Evolutionary conservation across 2,888 invertebrate genomes (phyloP), one percentile per base, ranked within the genome.

Genomic region (Podabrus alpinus): DNA sequence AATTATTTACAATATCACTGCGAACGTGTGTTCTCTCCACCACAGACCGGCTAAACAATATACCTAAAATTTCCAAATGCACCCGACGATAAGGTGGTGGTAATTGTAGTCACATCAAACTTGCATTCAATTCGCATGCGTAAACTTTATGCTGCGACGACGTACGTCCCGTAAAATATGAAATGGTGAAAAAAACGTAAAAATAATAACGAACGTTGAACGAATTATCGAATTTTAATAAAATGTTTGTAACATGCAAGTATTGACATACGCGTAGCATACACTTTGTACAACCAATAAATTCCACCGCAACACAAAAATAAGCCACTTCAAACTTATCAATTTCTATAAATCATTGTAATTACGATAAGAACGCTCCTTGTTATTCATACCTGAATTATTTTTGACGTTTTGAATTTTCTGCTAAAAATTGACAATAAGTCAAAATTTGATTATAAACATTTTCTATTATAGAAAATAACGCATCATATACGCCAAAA

Each of bases 21-120:
- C 21, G 17, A 64, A 45, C 45, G 62, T 59, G 29, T 69, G 69
- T 73, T 75, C 68, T 74, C 77, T 68, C 74, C 71, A 71, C 77
- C 66, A 64, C 62, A 68, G 66, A 70, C 67, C 73, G 62, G 62
- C 19, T 64, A 19, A 64, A 64, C 62, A 64, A 64, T 19, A 64
- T 19, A n/a, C n/a, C n/a, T n/a, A 19, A 64, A 64, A 64, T 19
- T 45, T 64, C n/a, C 7, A 64, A 64, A 17, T 64, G 62, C 62
- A 45, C 45, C 45, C 1, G 13, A 45, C 45, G 45, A 45, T 45
- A 45, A n/a, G 62, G 19, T 64, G 17, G 19, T 64, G 62, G 62
- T 64, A 64, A 61, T 19, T 3, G 62, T 62, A 19, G 62, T 17
- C 9, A 64, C 21, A 21, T 64, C 1, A 1, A 19, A 64, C 9